phyloP scores from a whole-genome alignment of 2,113 vertebrate species.

The Podarcis cretensis region DNA sequence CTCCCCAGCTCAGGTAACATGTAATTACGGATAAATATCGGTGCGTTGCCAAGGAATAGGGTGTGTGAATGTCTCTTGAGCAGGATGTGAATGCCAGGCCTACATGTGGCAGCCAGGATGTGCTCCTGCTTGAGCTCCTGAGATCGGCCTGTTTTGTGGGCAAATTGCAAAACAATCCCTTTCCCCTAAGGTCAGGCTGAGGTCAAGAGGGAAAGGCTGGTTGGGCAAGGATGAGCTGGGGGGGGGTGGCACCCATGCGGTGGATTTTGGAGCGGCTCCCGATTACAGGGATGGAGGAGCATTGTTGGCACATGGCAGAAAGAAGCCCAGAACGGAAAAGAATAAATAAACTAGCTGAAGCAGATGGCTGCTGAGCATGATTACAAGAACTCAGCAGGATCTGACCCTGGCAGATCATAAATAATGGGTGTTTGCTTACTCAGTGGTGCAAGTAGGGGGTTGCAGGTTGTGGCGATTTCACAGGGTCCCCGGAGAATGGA shows the following conservation, averaged over 20 bases:
- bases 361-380: not conserved
- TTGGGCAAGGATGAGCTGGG: not conserved
- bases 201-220: not conserved
- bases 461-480: too few relatives aligned
- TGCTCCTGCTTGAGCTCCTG: not conserved
- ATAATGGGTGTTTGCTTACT: not conserved
- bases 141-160: not conserved
- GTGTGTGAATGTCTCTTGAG: not conserved
- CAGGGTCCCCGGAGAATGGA: too few relatives aligned
- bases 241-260: too few relatives aligned
- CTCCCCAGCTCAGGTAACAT: slow-evolving; percentile 25
- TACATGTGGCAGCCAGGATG: not conserved
- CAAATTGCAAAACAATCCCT: not conserved
- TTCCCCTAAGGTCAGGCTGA: not conserved
- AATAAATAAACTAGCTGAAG: not conserved
- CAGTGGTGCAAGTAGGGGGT: not conserved
- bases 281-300: not conserved
- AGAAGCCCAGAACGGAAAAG: not conserved
- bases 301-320: not conserved
- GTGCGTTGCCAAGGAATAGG: slow-evolving; percentile 21
- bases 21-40: slow-evolving; percentile 37
- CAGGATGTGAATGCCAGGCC: not conserved
- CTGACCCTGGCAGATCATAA: not conserved
- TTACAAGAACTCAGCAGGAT: not conserved
- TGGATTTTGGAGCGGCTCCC: not conserved